Evolutionary conservation across 2,888 invertebrate genomes (phyloP), one percentile per base, ranked within the genome.

Genomic region (Brenthis ino): DNA sequence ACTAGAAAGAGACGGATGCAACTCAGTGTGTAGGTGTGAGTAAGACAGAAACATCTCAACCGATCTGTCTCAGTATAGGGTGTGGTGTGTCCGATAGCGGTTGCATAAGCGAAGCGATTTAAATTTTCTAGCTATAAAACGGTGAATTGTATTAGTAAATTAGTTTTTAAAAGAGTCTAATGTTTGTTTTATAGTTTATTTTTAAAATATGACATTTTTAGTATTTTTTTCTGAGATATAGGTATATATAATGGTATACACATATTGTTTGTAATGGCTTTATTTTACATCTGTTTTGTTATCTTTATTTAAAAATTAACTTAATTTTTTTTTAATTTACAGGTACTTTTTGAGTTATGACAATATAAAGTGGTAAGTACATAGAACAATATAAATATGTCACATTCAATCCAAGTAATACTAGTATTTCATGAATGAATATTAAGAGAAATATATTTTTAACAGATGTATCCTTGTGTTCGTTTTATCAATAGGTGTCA

Each of bases 31-130:
- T 50, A 53, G 6, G 75, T 64, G 68, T 5, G 74, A 76, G 64
- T 16, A 73, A 67, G 77, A 73, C 6, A 54, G 69, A 6, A 33
- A 68, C 66, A 72, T 78, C 75, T 73, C 74, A 74, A 74, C 75
- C 76, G 75, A 75, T 74, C 72, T 75, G 79, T 75, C 78, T 77
- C 75, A 74, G 68, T 63, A 60, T 69, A 65, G 64, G 75, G 75
- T 74, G 58, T 54, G 75, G 69, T 50, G 24, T 6, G n/a, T 65
- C 43, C 74, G 12, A 8, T 6, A 72, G 77, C 78, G 77, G 57
- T 14, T 33, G 47, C 13, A 54, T 63, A 43, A 57, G 65, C 61
- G 51, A 51, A 67, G 43, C 64, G 64, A 28, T 61, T 69, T 51
- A 4, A 11, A 55, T 13, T 55, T n/a, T 28, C 16, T 20, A n/a